phyloP scores from a whole-genome alignment of 2,888 invertebrate genomes.

The Galerucella nymphaeae region DNA sequence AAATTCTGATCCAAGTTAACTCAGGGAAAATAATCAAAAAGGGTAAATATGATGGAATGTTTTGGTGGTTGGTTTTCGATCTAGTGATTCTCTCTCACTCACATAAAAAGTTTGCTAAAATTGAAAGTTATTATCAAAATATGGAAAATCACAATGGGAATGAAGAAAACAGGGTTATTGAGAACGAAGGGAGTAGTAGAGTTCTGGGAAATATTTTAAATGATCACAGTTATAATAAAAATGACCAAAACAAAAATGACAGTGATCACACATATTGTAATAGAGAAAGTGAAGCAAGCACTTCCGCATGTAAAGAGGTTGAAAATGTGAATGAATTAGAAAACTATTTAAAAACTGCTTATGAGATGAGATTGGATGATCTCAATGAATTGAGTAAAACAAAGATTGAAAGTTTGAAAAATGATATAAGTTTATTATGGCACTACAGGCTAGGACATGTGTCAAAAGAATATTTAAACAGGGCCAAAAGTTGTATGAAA shows the following conservation, averaged over 20 bases:
- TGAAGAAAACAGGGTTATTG: not conserved
- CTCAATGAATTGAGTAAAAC: not conserved
- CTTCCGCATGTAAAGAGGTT: not conserved
- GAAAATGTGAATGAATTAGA: not conserved
- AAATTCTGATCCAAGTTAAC: not conserved
- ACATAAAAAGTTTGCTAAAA: not conserved
- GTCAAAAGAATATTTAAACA: not conserved
- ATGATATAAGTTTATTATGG: conserved; percentile 4
- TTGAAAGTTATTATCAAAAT: not conserved
- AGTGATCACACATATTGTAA: not conserved
- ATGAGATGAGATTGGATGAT: not conserved
- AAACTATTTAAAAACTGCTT: not conserved
- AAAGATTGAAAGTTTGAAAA: conserved; percentile 3
- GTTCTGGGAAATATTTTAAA: not conserved
- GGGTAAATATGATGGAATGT: not conserved
- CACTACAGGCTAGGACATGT: conserved; percentile 6
- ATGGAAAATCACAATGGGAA: not conserved
- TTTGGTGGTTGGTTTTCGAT: not conserved
- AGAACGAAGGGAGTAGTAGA: not conserved
- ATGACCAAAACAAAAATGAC: not conserved
- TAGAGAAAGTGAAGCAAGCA: not conserved
- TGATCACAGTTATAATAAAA: not conserved
- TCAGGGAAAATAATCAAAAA: not conserved
- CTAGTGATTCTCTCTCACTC: not conserved
- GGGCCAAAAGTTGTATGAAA: not conserved